phyloP scores from a whole-genome alignment of 2,113 vertebrate species.

The Bettongia penicillata region DNA sequence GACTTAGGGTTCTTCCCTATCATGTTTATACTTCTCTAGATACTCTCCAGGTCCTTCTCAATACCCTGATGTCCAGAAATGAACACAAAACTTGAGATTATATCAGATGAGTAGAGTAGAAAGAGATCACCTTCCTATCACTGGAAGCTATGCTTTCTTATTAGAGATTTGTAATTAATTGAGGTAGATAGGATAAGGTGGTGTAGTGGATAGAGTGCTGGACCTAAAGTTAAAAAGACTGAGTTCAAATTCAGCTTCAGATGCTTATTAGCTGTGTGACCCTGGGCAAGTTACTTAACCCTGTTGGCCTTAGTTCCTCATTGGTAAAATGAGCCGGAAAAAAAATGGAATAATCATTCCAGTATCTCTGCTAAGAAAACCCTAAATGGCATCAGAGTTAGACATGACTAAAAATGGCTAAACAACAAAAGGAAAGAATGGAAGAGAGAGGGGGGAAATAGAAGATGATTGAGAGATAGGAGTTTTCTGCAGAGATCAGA shows the following conservation, averaged over 20 bases:
- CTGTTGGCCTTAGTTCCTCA: neutral
- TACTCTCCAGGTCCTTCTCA: neutral
- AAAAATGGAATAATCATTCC: too few species aligned
- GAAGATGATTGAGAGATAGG: neutral
- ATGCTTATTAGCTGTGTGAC: too few species aligned
- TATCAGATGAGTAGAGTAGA: neutral
- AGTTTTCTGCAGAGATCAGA: neutral
- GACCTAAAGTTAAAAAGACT: too few species aligned
- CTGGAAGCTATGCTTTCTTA: neutral
- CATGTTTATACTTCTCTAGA: neutral
- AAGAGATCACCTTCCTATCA: neutral
- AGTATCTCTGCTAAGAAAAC: neutral
- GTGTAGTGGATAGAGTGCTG: neutral
- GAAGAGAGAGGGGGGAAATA: neutral
- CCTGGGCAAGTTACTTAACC: neutral
- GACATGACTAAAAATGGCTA: neutral
- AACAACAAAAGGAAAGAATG: neutral
- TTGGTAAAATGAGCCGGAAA: neutral
- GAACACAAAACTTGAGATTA: neutral
- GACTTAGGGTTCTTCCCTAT: neutral
- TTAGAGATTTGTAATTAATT: neutral
- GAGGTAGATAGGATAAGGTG: neutral
- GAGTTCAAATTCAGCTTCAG: too few species aligned
- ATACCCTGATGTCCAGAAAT: neutral
- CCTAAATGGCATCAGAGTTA: neutral